Percentiles rank a stretch among this genome's conserved stretches.
Evolutionary conservation across 2,113 vertebrate genomes (phyloP).

Genomic region (Dinomys branickii): DNA sequence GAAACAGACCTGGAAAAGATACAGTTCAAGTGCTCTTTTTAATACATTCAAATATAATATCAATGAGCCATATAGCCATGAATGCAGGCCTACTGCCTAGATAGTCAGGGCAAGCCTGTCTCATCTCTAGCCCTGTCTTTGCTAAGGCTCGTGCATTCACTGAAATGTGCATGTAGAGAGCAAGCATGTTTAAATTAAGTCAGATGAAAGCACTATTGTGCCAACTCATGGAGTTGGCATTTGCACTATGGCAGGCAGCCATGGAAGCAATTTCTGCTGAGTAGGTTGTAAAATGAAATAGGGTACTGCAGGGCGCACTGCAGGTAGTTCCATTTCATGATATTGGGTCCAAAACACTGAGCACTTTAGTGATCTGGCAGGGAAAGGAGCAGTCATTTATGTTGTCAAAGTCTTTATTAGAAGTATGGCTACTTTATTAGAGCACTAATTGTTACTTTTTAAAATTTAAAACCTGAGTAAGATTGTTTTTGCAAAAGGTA

Average conservation of each 20-base stretch:
- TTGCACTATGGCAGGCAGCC: constrained; percentile 79
- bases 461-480: constrained; percentile 50
- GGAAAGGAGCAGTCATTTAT: constrained; percentile 4
- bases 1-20: not conserved
- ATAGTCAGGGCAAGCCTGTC: not conserved
- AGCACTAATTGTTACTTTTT: constrained; percentile 2
- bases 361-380: constrained; percentile 40
- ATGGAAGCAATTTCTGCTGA: constrained; percentile 84
- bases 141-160: not conserved
- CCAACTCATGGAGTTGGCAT: constrained; percentile 76
- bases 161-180: constrained; percentile 23
- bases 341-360: constrained; percentile 40
- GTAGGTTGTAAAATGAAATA: constrained; percentile 82
- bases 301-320: constrained; percentile 69
- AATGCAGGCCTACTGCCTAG: not conserved
- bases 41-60: not conserved
- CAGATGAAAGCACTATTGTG: constrained; percentile 63
- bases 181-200: constrained; percentile 56
- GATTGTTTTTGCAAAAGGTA: constrained; percentile 42
- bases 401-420: constrained; percentile 63
- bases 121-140: not conserved
- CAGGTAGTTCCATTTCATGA: constrained; percentile 42
- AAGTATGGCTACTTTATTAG: constrained; percentile 27
- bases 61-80: not conserved
- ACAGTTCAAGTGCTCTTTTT: not conserved